Conservation (phyloP, 2,797 vertebrate genomes). For the Emydoidea blandingii region DNA sequence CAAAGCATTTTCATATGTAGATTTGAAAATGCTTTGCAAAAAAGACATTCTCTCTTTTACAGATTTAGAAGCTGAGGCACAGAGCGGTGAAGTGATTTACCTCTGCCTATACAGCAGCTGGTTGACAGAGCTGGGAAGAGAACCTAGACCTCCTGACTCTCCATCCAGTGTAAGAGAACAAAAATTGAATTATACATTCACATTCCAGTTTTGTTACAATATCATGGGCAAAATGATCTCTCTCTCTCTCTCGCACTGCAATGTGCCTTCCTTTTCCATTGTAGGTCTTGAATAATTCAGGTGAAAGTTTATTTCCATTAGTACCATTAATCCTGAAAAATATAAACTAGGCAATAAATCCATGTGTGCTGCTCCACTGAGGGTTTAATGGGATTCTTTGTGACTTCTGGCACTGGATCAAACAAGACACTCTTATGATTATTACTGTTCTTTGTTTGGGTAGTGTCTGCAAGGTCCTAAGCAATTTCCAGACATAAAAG, state of each 20-base stretch:
- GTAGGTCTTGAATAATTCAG: not conserved
- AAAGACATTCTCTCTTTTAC: slow-evolving; percentile 2
- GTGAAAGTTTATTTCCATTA: not conserved
- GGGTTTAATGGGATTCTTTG: slow-evolving; percentile 18
- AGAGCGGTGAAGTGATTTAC: not conserved
- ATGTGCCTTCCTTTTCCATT: not conserved
- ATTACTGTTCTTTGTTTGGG: slow-evolving; percentile 62
- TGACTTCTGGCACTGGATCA: slow-evolving; percentile 42
- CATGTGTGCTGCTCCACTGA: not conserved
- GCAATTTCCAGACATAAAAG: slow-evolving; percentile 76
- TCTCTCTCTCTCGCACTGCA: not conserved
- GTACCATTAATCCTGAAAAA: not conserved
- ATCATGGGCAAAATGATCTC: not conserved
- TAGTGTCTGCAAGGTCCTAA: slow-evolving; percentile 72
- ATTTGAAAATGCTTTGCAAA: not conserved
- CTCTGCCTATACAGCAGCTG: not conserved
- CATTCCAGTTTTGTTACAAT: not conserved
- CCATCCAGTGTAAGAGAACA: not conserved
- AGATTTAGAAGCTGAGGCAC: not conserved
- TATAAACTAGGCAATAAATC: slow-evolving; percentile 18
- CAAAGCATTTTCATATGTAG: not conserved
- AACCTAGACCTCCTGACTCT: not conserved
- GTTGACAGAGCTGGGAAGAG: not conserved
- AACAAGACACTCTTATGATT: slow-evolving; percentile 62
- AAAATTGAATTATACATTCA: not conserved